Percentiles rank a stretch among this genome's conserved stretches.
Evolutionary conservation across 2,888 invertebrate genomes (phyloP).

Genomic region (Adela reaumurella): DNA sequence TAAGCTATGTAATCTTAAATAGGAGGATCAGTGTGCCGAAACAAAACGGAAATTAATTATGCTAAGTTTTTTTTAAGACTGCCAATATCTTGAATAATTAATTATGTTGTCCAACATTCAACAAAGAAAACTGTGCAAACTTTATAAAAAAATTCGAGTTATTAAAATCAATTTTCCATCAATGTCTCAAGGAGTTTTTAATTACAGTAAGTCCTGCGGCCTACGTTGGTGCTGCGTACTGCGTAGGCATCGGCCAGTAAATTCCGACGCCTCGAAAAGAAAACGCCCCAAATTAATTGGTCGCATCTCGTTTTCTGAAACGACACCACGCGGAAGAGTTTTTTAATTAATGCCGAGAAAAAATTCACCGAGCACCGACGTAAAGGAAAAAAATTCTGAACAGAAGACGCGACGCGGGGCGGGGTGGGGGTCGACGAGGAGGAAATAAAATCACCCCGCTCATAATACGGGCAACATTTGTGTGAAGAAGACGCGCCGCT

Average conservation of each 20-base stretch:
- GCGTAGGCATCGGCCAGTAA: slow-evolving; percentile 32
- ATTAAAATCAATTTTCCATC: neutral
- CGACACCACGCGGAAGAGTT: slow-evolving; percentile 57
- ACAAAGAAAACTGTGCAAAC: too few species aligned
- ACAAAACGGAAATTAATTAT: too few species aligned
- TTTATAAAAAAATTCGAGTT: too few species aligned
- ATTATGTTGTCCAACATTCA: too few species aligned
- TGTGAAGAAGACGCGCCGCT: slow-evolving; percentile 46
- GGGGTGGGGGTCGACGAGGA: slow-evolving; percentile 7
- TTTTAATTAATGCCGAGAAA: slow-evolving; percentile 54
- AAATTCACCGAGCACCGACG: slow-evolving; percentile 43
- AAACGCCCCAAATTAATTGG: slow-evolving; percentile 50
- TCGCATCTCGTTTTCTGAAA: slow-evolving; percentile 50
- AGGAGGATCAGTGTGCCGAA: too few species aligned
- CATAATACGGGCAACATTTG: slow-evolving; percentile 57
- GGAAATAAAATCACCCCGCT: slow-evolving; percentile 50
- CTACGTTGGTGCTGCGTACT: neutral
- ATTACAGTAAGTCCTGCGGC: neutral
- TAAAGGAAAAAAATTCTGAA: slow-evolving; percentile 29
- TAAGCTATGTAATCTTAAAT: too few species aligned
- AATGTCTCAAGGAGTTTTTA: neutral
- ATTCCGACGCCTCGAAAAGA: slow-evolving; percentile 32
- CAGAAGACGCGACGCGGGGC: too few species aligned
- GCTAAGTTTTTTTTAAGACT: too few species aligned
- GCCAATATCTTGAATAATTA: too few species aligned